phyloP scores from a whole-genome alignment of 1,140 invertebrate species.

The Drosophila saltans region DNA sequence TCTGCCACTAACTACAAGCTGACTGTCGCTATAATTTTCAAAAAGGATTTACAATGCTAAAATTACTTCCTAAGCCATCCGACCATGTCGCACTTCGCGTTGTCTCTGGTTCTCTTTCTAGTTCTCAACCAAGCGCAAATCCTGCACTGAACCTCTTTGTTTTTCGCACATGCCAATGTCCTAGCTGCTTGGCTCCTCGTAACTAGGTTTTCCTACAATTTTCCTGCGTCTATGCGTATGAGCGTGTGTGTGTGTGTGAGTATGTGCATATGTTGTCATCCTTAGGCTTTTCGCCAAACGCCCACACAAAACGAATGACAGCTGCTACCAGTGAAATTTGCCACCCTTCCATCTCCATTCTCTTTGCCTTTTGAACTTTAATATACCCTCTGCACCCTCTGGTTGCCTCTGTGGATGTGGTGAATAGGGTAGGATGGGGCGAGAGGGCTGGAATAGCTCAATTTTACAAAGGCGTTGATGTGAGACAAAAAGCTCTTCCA shows the following conservation, averaged over 20 bases:
- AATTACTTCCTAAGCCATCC: slow-evolving; percentile 81
- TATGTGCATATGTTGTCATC: slow-evolving; percentile 54
- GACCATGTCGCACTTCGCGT: slow-evolving; percentile 63
- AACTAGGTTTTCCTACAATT: slow-evolving; percentile 9
- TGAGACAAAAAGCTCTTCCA: slow-evolving; percentile 6
- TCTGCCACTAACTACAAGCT: slow-evolving; percentile 77
- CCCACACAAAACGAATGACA: slow-evolving; percentile 52
- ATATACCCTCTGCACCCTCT: slow-evolving; percentile 49
- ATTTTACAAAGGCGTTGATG: slow-evolving; percentile 52
- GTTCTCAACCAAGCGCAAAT: slow-evolving; percentile 71
- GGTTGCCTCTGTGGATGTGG: slow-evolving; percentile 16
- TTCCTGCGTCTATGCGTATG: slow-evolving; percentile 2
- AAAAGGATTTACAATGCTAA: slow-evolving; percentile 80
- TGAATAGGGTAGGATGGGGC: neutral
- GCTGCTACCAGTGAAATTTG: slow-evolving; percentile 30
- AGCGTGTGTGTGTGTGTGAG: slow-evolving; percentile 20
- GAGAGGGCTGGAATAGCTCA: slow-evolving; percentile 19
- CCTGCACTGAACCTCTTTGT: slow-evolving; percentile 48
- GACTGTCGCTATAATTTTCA: slow-evolving; percentile 79
- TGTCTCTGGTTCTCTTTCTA: slow-evolving; percentile 29
- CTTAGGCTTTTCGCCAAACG: slow-evolving; percentile 62
- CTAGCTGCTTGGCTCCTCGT: slow-evolving; percentile 17
- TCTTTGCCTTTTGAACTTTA: slow-evolving; percentile 60
- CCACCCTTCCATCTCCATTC: slow-evolving; percentile 7
- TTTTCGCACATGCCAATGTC: slow-evolving; percentile 48